Evolutionary conservation across 2,888 invertebrate species (phyloP), one percentile per base, ranked within the genome.

Genomic region (Calameuta pallipes): DNA sequence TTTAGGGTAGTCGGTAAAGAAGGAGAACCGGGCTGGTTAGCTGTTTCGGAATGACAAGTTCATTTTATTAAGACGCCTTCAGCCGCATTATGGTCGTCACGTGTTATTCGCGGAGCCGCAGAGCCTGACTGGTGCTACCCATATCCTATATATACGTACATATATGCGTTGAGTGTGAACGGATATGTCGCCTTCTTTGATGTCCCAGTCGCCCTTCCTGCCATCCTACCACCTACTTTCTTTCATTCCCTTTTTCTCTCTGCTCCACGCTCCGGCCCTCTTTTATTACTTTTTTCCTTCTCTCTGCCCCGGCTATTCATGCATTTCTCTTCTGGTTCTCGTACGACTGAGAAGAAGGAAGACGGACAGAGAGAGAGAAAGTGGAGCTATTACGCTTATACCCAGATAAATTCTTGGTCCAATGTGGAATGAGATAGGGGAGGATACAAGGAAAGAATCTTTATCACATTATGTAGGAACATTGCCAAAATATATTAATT

Each of bases 111-210:
- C 88, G 80, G 83, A 84, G 81, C 82, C 82, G 82, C 84, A 83
- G 56, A 23, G 82, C 82, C 83, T 71, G 80, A 80, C 79, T 79
- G 76, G 76, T 78, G 82, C 83, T 83, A 83, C 83, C 81, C 82
- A 80, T 84, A 83, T 83, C 80, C 82, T 79, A 76, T 75, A 37
- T 78, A 80, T 76, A 73, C 74, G 76, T 69, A 80, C 36, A 69
- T 75, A 73, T 74, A 75, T 76, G 83, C 80, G 85, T 80, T 84
- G 86, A 90, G 90, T 89, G 90, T 88, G 89, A 90, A 90, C 90
- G 90, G 90, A 90, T 90, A 89, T 89, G 90, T 89, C 88, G 89
- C 88, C 80, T 88, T 86, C 90, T 90, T 90, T 90, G 90, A 90
- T 90, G 87, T 90, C 86, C 85, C 87, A 83, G 81, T 82, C 81